These are phyloP conservation scores for Uria lomvia DNA, from an alignment of 2,113 vertebrate species.

Conservation along the genomic window DNA sequence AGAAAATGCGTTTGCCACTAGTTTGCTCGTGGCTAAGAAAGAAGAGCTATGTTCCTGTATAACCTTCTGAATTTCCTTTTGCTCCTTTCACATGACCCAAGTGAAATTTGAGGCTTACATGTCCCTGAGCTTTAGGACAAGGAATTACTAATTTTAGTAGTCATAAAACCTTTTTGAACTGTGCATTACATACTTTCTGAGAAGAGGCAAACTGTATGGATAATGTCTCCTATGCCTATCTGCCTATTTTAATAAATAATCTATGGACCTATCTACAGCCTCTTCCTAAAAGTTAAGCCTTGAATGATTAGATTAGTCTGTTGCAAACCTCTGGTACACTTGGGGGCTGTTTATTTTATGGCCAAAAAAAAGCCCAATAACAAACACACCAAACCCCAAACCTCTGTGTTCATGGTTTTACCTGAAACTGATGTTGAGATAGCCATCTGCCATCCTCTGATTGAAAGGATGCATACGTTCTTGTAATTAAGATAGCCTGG, in stretches of 20 bases:
- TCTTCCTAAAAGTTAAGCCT: background rate
- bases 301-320: background rate
- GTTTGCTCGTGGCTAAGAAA: background rate
- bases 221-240: background rate
- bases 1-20: background rate
- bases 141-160: constrained; percentile 22
- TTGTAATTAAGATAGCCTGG: background rate
- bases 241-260: background rate
- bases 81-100: background rate
- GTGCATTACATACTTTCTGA: background rate
- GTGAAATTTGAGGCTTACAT: background rate
- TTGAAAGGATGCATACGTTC: background rate
- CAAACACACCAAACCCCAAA: background rate
- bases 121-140: constrained; percentile 25
- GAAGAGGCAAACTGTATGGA: background rate
- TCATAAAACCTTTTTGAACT: constrained; percentile 26
- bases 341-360: background rate
- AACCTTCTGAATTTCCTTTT: background rate
- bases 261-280: background rate
- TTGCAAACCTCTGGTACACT: background rate
- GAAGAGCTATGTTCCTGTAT: background rate
- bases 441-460: background rate
- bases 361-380: background rate
- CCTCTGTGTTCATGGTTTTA: background rate
- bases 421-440: background rate